These are phyloP conservation scores for Sitta europaea DNA, from an alignment of 2,113 vertebrate species.

Conservation along the genomic window DNA sequence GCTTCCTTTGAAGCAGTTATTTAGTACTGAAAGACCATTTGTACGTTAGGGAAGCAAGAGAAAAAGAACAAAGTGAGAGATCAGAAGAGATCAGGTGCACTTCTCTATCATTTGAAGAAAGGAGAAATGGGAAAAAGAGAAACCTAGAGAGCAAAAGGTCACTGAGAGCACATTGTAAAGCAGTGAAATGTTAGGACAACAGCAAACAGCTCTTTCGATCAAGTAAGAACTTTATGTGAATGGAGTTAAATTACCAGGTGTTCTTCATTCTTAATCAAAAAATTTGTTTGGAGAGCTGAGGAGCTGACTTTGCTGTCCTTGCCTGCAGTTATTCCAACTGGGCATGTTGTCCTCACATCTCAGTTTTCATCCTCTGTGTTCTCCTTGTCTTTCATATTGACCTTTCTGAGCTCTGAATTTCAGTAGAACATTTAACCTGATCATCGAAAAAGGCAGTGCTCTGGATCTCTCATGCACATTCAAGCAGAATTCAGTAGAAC, in stretches of 20 bases:
- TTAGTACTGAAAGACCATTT: neutral
- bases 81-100: neutral
- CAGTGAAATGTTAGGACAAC: neutral
- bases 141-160: neutral
- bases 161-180: neutral
- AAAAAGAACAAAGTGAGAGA: neutral
- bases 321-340: neutral
- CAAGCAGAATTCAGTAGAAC: neutral
- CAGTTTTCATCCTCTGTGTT: neutral
- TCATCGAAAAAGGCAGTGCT: neutral
- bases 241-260: neutral
- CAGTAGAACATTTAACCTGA: neutral
- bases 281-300: neutral
- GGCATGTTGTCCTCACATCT: neutral
- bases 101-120: neutral
- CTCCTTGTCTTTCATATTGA: neutral
- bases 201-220: neutral
- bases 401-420: neutral
- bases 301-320: neutral
- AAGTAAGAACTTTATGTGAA: neutral
- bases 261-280: neutral
- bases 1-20: neutral
- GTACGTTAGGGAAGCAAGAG: neutral
- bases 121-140: neutral
- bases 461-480: neutral